These are phyloP conservation scores for Drosophila teissieri DNA, from an alignment of 1,140 invertebrate species.

Conservation along the genomic window DNA sequence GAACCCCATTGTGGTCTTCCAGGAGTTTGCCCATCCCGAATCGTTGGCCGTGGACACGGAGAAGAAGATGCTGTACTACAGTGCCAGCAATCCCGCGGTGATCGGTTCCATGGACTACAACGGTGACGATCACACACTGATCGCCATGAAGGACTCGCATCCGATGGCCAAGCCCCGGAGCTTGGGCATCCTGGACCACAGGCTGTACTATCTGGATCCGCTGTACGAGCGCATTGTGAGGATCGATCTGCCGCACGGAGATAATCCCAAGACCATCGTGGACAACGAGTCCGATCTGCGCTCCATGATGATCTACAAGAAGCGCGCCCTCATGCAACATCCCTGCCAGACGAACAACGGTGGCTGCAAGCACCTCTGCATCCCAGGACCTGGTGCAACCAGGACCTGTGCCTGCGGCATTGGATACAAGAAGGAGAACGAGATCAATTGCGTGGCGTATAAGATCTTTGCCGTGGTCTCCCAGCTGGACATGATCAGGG, in stretches of 20 bases:
- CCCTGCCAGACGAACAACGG: slow-evolving; percentile 95
- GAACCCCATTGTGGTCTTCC: slow-evolving; percentile 89
- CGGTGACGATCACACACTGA: slow-evolving; percentile 88
- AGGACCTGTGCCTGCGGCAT: slow-evolving; percentile 94
- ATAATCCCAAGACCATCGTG: slow-evolving; percentile 91
- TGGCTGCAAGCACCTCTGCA: slow-evolving; percentile 96
- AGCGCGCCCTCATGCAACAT: slow-evolving; percentile 92
- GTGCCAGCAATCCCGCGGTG: slow-evolving; percentile 90
- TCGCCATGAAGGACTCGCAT: slow-evolving; percentile 89
- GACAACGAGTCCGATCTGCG: slow-evolving; percentile 95
- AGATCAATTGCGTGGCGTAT: slow-evolving; percentile 91
- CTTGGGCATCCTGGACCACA: slow-evolving; percentile 92
- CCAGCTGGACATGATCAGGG: slow-evolving; percentile 93
- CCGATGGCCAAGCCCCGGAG: slow-evolving; percentile 92
- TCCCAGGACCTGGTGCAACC: slow-evolving; percentile 90
- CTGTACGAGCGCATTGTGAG: slow-evolving; percentile 95
- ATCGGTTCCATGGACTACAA: slow-evolving; percentile 91
- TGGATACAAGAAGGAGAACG: slow-evolving; percentile 92
- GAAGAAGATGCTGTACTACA: slow-evolving; percentile 94
- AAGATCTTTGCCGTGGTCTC: slow-evolving; percentile 96
- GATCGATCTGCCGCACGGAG: slow-evolving; percentile 93
- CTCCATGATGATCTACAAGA: slow-evolving; percentile 94
- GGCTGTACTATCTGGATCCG: slow-evolving; percentile 95
- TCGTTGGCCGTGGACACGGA: slow-evolving; percentile 94
- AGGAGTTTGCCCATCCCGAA: slow-evolving; percentile 90